Evolutionary conservation across 2,888 invertebrate genomes (phyloP).

Genomic region (Andrena bicolor): DNA sequence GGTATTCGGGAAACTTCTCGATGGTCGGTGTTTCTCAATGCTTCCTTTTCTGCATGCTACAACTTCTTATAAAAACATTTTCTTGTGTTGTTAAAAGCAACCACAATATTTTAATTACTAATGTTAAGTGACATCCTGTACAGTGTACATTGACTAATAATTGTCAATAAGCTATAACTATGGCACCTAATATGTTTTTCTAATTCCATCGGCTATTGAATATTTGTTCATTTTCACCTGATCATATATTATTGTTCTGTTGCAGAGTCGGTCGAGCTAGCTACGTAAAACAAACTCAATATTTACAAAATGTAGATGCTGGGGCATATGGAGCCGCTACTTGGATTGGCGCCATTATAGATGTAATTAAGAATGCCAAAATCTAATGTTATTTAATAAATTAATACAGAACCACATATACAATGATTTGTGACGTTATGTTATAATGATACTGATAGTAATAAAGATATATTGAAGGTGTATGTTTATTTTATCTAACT

Average conservation of each 20-base stretch:
- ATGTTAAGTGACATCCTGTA: too few species aligned
- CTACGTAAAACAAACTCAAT: slow-evolving; percentile 87
- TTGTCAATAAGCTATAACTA: background rate
- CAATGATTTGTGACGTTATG: too few species aligned
- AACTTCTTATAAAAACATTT: background rate
- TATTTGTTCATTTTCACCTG: background rate
- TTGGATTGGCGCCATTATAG: slow-evolving; percentile 87
- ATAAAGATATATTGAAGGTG: too few species aligned
- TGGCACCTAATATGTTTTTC: background rate
- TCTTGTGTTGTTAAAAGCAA: background rate
- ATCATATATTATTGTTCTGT: slow-evolving; percentile 43
- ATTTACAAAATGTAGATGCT: slow-evolving; percentile 88
- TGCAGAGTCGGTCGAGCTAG: slow-evolving; percentile 90
- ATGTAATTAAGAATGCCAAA: slow-evolving; percentile 60
- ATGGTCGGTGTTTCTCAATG: too few species aligned
- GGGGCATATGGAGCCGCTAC: slow-evolving; percentile 89
- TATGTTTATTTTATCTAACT: too few species aligned
- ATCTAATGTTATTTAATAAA: slow-evolving; percentile 12
- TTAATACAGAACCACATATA: background rate
- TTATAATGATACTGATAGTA: too few species aligned
- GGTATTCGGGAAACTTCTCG: too few species aligned
- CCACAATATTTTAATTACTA: background rate
- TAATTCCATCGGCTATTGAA: background rate
- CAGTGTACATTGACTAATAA: too few species aligned
- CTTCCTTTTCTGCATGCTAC: too few species aligned